Evolutionary conservation across 2,797 vertebrate species (phyloP), one percentile per base, ranked within the genome.

Genomic region (Phrynocephalus guinanensis): DNA sequence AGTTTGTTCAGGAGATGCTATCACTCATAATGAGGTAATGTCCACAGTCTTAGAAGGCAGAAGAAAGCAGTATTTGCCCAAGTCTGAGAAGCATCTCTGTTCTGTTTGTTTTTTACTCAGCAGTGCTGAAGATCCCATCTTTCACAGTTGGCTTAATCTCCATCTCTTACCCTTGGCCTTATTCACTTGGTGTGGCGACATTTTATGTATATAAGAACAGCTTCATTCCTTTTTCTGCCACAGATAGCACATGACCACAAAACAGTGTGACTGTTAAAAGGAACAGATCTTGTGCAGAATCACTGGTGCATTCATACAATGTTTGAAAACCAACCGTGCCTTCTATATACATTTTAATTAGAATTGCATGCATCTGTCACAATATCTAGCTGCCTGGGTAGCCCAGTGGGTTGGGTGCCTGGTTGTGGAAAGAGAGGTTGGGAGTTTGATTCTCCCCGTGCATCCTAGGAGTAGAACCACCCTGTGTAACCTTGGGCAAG

Each of bases 21-120:
- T 38, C 79, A 6, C 22, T 84, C 52, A 44, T 84, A 84, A 88
- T 67, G 68, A 33, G 5, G 68, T 73, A 48, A 67, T 66, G 66
- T 75, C 70, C 56, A 56, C 77, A 67, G 38, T 84, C 80, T 6
- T 24, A 52, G 68, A 52, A 88, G n/a, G 70, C 68, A 79, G 82
- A 84, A 88, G 67, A 79, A 18, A 63, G n/a, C 67, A 84, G 73
- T 73, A 79, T 88, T 84, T 88, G 52, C 56, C 73, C 84, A 80
- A 70, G 68, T 83, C 50, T 56, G 8, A 33, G 33, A 72, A 79
- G 67, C 81, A 83, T 50, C 24, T 88, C 28, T 85, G 15, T 72
- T 78, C 76, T 84, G 50, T 66, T 88, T 84, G 56, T 44, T 67
- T 75, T 85, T 67, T 88, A 33, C 79, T 63, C 76, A 63, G 56